Evolutionary conservation across 2,113 vertebrate genomes (phyloP), one percentile per base, ranked within the genome.

Genomic region (Psittacula cyanocephala): DNA sequence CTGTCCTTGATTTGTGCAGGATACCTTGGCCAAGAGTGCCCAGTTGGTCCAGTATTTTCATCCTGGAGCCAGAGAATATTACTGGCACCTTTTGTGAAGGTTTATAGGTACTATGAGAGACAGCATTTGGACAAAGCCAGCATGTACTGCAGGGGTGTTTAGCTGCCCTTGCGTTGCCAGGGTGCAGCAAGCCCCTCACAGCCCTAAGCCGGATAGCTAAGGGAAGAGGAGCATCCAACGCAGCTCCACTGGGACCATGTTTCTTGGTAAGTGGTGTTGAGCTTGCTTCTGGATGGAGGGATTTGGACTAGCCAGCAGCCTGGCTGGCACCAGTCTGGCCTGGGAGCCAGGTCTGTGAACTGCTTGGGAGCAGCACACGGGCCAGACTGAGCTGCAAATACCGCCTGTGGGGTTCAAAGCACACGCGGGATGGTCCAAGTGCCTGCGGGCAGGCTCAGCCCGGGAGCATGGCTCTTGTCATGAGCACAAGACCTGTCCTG

Each of bases 261-360:
- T 24, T 69, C 25, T 41, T 59, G 72, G 23, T 63, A 7, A 65
- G 69, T 43, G 46, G 17, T 19, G 60, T 11, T 35, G 55, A 69
- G 31, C 31, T 87, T 50, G 33, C 29, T 72, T 57, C 43, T 65
- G 33, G 29, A 17, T 12, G 46, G 16, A 46, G 37, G 37, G 10
- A 16, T 78, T 52, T 39, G 77, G 69, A 7, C 39, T 72, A 33
- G 19, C 37, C 70, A 67, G 62, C 41, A 87, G 39, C 6, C 17
- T 55, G 44, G 33, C 41, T 75, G 27, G 33, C 12, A 1, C 10
- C 0, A 0, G 3, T n/a, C 13, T 0, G 0, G 24, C 31, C n/a
- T 68, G 59, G 47, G 44, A 52, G 31, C 18, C 0, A 2, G 8
- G 28, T 77, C 13, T 39, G 64, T 39, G 64, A 43, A 1, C 29